These are phyloP conservation scores for Gryllus bimaculatus DNA, from an alignment of 1,140 invertebrate genomes.

Conservation along the genomic window DNA sequence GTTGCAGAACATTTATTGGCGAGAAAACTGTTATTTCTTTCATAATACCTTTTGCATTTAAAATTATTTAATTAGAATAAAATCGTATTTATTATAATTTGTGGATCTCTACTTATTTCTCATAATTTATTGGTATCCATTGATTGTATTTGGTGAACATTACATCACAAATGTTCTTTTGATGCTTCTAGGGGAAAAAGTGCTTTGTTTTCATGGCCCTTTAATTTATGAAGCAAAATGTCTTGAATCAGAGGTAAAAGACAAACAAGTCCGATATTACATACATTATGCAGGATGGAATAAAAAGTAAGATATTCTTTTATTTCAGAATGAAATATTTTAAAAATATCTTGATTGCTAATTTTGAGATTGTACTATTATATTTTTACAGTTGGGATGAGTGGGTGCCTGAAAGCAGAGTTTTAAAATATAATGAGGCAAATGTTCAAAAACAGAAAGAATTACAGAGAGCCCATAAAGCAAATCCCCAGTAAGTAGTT, in stretches of 20 bases:
- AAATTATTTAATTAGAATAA: neutral
- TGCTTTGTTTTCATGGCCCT: conserved; percentile 92
- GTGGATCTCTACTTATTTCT: neutral
- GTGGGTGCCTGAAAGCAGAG: conserved; percentile 89
- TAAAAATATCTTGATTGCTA: neutral
- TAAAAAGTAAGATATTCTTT: conserved; percentile 64
- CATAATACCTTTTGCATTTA: neutral
- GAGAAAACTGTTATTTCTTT: neutral
- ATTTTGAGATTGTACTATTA: conserved; percentile 3
- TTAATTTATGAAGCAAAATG: conserved; percentile 94
- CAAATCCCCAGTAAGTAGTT: conserved; percentile 26
- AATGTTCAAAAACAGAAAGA: conserved; percentile 87
- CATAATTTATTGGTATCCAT: too few species aligned
- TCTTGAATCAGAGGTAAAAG: conserved; percentile 71
- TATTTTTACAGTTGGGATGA: conserved; percentile 82
- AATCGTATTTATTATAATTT: neutral
- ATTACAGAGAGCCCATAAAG: conserved; percentile 69
- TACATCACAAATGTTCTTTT: too few species aligned
- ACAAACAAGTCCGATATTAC: conserved; percentile 81
- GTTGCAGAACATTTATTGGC: too few species aligned
- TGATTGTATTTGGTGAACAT: too few species aligned
- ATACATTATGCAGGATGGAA: conserved; percentile 98
- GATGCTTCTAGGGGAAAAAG: conserved; percentile 74
- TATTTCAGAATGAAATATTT: neutral
- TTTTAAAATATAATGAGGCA: conserved; percentile 85